These are phyloP conservation scores for Drosophila algonquin DNA, from an alignment of 2,888 invertebrate genomes.

Conservation along the genomic window DNA sequence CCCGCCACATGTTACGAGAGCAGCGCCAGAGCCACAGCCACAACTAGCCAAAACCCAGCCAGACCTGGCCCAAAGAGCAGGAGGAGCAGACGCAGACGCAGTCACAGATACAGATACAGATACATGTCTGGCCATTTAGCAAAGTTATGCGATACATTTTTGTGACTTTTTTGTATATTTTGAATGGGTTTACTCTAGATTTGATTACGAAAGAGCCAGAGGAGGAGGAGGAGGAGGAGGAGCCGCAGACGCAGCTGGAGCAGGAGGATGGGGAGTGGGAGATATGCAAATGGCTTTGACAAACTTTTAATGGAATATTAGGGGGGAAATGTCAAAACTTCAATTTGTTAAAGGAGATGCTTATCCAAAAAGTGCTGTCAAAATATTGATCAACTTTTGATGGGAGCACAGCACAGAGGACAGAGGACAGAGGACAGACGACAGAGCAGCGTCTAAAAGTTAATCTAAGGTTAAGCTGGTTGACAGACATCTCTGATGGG, in stretches of 20 bases:
- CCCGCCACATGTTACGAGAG: slow-evolving; percentile 53
- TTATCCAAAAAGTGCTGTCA: slow-evolving; percentile 18
- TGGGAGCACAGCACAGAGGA: neutral
- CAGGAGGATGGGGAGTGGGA: neutral
- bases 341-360: slow-evolving; percentile 15
- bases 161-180: slow-evolving; percentile 23
- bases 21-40: slow-evolving; percentile 1
- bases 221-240: slow-evolving; percentile 1
- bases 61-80: slow-evolving; percentile 12
- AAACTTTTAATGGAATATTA: slow-evolving; percentile 29
- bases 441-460: neutral
- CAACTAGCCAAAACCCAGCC: slow-evolving; percentile 11
- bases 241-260: neutral
- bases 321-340: slow-evolving; percentile 33
- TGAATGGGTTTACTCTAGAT: slow-evolving; percentile 35
- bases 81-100: neutral
- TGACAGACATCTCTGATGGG: neutral
- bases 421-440: no score
- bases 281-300: slow-evolving; percentile 28
- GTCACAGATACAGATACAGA: slow-evolving; percentile 26
- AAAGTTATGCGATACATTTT: slow-evolving; percentile 52
- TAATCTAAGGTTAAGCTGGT: neutral
- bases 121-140: slow-evolving; percentile 68
- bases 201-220: slow-evolving; percentile 34
- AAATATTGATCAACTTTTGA: slow-evolving; percentile 14